Evolutionary conservation across 1,140 invertebrate genomes (phyloP), one percentile per base, ranked within the genome.

Genomic region (Drosophila mayri): DNA sequence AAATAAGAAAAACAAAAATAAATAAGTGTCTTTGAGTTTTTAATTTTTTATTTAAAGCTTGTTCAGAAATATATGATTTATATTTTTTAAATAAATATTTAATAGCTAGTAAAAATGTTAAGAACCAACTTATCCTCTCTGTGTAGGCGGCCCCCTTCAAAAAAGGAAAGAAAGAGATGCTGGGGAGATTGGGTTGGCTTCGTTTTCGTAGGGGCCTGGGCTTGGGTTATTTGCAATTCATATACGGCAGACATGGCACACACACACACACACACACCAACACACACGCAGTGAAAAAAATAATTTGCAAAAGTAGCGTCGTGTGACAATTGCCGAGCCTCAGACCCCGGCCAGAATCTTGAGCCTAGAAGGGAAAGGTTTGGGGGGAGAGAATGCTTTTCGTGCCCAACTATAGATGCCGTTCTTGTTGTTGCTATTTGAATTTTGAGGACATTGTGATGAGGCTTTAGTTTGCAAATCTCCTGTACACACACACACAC

Each of bases 401-500:
- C 81, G 81, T 77, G 78, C 60, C 81, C 81, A 85, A 85, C 81
- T 85, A 85, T 74, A 62, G 47, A 38, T 66, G 65, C 60, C 49
- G 49, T 50, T 18, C 0, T 32, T 85, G 65, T 88, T 88, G 65
- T 88, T 88, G 85, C 81, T 90, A 85, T 88, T 88, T 90, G 85
- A 85, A 88, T 88, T 90, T 90, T 90, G 85, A 90, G 85, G 85
- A 90, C 85, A 90, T 90, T 90, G 85, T 90, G 85, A 90, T 90
- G 85, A 90, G 85, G 81, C 85, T 90, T 90, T 90, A 90, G 85
- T 90, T 90, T 90, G 85, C 85, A 90, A 90, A 90, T 90, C 85
- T 90, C 71, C 84, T 90, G 78, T 76, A 70, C 73, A 88, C 80
- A 80, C 62, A 74, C 4, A 61, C 14, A 61, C 20, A 70, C n/a